Conservation (phyloP, 1,140 invertebrate species). For the Orussus abietinus region DNA sequence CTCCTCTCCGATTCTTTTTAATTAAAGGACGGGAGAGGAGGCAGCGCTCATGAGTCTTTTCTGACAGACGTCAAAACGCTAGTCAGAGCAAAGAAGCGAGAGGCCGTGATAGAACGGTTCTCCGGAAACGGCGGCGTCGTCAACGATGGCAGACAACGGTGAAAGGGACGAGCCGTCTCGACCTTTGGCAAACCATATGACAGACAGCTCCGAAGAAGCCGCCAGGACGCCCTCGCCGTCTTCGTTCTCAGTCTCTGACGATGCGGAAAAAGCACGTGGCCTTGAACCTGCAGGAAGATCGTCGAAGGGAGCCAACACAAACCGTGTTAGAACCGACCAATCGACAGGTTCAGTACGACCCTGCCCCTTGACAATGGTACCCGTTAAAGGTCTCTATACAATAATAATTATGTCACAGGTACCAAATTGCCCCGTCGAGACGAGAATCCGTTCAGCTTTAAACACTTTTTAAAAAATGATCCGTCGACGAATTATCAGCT, state of each 20-base stretch:
- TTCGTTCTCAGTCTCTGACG: constrained; percentile 23
- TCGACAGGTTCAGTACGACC: constrained; percentile 21
- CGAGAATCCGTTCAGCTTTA: constrained; percentile 76
- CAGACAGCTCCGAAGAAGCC: not conserved
- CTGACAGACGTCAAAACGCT: too few species aligned
- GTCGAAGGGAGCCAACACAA: constrained; percentile 8
- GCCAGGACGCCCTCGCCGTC: constrained; percentile 4
- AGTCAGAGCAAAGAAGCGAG: too few species aligned
- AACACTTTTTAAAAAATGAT: constrained; percentile 67
- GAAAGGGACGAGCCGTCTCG: constrained; percentile 15
- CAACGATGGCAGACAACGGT: constrained; percentile 23
- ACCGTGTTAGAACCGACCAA: constrained; percentile 5
- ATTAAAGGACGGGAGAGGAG: too few species aligned
- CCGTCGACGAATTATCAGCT: constrained; percentile 47
- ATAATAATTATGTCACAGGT: constrained; percentile 10
- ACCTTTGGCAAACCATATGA: constrained; percentile 8
- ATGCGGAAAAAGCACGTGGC: constrained; percentile 6
- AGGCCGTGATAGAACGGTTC: too few species aligned
- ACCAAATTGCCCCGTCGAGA: constrained; percentile 57
- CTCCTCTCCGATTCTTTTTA: too few species aligned
- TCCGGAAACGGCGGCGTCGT: not conserved
- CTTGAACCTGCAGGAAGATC: constrained; percentile 1
- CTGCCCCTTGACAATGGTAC: too few species aligned
- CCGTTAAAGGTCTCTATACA: not conserved
- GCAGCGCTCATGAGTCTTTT: too few species aligned